Percentiles rank a stretch among this genome's conserved stretches.
These are phyloP conservation scores for Phania funesta DNA, from an alignment of 2,888 invertebrate genomes.

Conservation along the genomic window DNA sequence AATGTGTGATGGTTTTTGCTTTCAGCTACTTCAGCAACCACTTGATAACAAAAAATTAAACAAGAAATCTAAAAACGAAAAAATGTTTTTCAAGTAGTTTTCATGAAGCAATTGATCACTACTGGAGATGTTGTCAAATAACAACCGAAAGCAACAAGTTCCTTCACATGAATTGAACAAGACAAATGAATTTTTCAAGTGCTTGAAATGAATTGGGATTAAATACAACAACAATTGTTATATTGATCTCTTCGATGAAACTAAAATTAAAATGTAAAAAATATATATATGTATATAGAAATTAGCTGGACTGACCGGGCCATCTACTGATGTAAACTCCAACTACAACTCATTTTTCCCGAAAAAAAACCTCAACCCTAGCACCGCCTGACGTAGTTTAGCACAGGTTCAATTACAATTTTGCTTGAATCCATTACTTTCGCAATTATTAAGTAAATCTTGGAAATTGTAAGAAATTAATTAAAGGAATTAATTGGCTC, in stretches of 20 bases:
- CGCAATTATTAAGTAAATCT: too few relatives aligned
- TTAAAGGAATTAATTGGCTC: too few relatives aligned
- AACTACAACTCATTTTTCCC: too few relatives aligned
- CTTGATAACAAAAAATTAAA: slow-evolving; percentile 51
- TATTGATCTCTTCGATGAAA: slow-evolving; percentile 29
- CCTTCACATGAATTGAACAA: slow-evolving; percentile 10
- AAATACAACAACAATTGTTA: slow-evolving; percentile 27
- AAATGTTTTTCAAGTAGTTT: slow-evolving; percentile 59
- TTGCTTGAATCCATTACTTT: too few relatives aligned
- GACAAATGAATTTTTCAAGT: slow-evolving; percentile 47
- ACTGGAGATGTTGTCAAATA: slow-evolving; percentile 50
- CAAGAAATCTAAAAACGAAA: slow-evolving; percentile 38
- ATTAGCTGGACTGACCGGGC: too few relatives aligned
- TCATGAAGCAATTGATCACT: slow-evolving; percentile 61
- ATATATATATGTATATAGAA: too few relatives aligned
- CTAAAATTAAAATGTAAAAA: too few relatives aligned
- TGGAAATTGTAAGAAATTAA: too few relatives aligned
- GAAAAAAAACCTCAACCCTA: too few relatives aligned
- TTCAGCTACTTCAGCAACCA: slow-evolving; percentile 64
- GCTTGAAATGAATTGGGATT: slow-evolving; percentile 27
- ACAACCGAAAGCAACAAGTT: slow-evolving; percentile 5
- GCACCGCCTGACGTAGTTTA: too few relatives aligned
- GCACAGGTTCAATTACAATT: too few relatives aligned
- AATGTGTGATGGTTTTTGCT: slow-evolving; percentile 37
- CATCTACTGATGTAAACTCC: too few relatives aligned